These are phyloP conservation scores for Ameiurus melas DNA, from an alignment of 2,113 vertebrate species.

Conservation along the genomic window DNA sequence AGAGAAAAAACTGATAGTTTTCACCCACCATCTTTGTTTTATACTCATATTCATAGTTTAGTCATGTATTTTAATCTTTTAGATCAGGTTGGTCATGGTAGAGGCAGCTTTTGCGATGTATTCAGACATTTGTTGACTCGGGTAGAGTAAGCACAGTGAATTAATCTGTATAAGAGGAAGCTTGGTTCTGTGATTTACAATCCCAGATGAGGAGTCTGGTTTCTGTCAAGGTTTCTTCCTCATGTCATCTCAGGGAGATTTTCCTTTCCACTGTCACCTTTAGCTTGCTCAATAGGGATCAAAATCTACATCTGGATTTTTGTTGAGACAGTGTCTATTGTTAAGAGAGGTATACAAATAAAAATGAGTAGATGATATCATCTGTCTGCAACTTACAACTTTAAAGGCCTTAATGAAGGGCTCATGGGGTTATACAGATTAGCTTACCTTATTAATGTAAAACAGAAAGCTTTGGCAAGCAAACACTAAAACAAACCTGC, in stretches of 20 bases:
- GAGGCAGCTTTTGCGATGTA: not conserved
- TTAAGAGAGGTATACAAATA: not conserved
- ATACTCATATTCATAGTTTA: not conserved
- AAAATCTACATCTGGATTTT: not conserved
- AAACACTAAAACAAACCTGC: not conserved
- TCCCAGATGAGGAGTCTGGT: not conserved
- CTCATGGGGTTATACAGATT: not conserved
- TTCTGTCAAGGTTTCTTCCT: not conserved
- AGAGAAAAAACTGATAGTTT: not conserved
- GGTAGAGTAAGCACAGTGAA: not conserved
- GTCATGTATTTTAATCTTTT: not conserved
- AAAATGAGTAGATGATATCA: slow-evolving; percentile 5
- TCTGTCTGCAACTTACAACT: not conserved
- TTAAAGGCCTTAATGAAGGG: not conserved
- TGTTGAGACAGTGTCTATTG: not conserved
- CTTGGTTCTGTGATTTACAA: not conserved
- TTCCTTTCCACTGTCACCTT: not conserved
- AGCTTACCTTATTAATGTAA: not conserved
- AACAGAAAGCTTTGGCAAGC: not conserved
- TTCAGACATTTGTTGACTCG: not conserved
- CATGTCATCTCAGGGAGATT: not conserved
- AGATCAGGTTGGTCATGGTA: not conserved
- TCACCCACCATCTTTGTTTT: not conserved
- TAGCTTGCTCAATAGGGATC: not conserved
- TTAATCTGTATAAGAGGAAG: not conserved